Base-by-base conservation (phyloP, 2,888 invertebrate genomes). In the Conus canariensis region DNA sequence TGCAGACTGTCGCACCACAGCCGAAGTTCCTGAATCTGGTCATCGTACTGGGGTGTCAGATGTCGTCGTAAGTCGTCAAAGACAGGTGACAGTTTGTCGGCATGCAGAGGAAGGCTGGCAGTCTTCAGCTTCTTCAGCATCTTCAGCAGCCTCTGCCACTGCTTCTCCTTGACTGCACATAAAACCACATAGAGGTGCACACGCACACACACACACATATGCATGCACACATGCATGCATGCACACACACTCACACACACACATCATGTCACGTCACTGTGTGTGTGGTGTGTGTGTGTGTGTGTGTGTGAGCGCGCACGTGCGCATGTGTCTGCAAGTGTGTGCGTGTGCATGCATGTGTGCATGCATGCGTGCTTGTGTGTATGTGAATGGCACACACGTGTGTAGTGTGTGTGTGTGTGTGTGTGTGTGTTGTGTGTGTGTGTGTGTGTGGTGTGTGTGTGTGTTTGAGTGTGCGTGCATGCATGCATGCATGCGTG, bases 121-220 rank as follows among this genome's bases (percentile, higher is more conserved):
- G 87, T 30, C 25, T 74, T 56, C 74, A 87, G 45, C 45, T 64
- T 67, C 74, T 87, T 74, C 58, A 87, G 25, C 12, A 25, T 19
- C 58, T 87, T 87, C 74, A 87, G n/a, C 87, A 87, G 87, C 58
- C 30, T 87, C 10, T 19, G 70, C 87, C 87, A 87, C 74, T 87
- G 74, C 25, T 87, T 87, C 74, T 87, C 22, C 12, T 25, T 87
- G 10, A 22, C 87, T 87, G 87, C 56, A 56, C 45, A 74, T 59
- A 87, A 5, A 85, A 22, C 16, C 5, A 64, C 60, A 45, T 45
- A 45, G 2, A 4, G 45, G 45, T 1, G 16, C 14, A 82, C 74
- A 74, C 74, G 45, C 30, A 80, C 30, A 30, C 30, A 80, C 30
- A 45, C 45, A 30, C 80, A 30, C 14, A 25, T 45, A 19, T 45